These are phyloP conservation scores for Adelges cooleyi DNA, from an alignment of 1,140 invertebrate genomes.

Conservation along the genomic window DNA sequence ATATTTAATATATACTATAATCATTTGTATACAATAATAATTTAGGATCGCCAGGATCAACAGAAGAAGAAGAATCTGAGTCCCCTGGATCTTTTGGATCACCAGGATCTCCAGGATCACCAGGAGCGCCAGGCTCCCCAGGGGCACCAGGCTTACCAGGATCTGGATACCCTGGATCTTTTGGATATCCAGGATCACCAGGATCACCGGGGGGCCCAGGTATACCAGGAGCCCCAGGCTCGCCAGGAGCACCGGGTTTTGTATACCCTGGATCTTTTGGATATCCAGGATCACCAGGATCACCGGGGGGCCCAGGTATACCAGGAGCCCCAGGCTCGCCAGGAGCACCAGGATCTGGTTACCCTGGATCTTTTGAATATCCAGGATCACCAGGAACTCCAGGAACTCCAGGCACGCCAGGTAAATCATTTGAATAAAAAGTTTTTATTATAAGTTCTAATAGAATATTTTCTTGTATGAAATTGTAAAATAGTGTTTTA, in stretches of 20 bases:
- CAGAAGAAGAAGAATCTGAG: no score
- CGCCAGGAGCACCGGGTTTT: not conserved
- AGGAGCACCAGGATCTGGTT: slow-evolving; percentile 30
- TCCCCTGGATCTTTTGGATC: slow-evolving; percentile 31
- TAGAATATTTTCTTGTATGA: no score
- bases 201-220: slow-evolving; percentile 31
- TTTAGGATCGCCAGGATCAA: slow-evolving; percentile 31
- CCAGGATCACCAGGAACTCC: slow-evolving; percentile 34
- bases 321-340: slow-evolving; percentile 31
- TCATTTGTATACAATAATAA: no score
- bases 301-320: slow-evolving; percentile 30
- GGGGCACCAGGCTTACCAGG: slow-evolving; percentile 31
- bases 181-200: slow-evolving; percentile 30
- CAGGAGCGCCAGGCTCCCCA: slow-evolving; percentile 29
- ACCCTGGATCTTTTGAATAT: not conserved
- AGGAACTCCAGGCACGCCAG: slow-evolving; percentile 31
- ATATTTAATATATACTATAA: no score
- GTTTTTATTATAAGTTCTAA: no score
- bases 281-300: slow-evolving; percentile 32
- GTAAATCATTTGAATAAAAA: no score
- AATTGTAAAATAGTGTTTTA: no score
- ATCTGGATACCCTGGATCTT: slow-evolving; percentile 27
- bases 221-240: slow-evolving; percentile 1
- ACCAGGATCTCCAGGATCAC: slow-evolving; percentile 29
- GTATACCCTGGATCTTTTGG: slow-evolving; percentile 16